These are phyloP conservation scores for Hirtodrosophila duncani DNA, from an alignment of 2,888 invertebrate species.

Conservation along the genomic window DNA sequence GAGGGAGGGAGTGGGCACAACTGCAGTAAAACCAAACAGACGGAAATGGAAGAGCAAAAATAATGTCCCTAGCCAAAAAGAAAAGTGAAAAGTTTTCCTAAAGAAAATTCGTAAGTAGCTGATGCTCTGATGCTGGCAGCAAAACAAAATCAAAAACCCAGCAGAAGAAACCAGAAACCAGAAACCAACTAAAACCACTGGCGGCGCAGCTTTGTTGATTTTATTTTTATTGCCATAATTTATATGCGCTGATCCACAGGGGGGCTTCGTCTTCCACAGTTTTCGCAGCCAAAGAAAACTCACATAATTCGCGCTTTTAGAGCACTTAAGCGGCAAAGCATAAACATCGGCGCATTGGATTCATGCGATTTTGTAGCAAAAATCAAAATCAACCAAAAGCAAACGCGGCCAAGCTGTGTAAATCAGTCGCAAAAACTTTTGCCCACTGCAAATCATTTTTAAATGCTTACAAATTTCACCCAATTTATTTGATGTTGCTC, in stretches of 20 bases:
- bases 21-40: conserved; percentile 61
- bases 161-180: conserved; percentile 20
- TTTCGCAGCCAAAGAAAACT: no score
- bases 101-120: conserved; percentile 28
- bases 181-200: conserved; percentile 29
- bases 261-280: neutral
- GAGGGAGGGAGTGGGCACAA: conserved; percentile 11
- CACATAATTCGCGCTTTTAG: conserved; percentile 43
- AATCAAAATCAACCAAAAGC: conserved; percentile 28
- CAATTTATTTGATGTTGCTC: conserved; percentile 56
- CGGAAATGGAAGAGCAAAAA: conserved; percentile 66
- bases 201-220: conserved; percentile 45
- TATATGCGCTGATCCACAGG: conserved; percentile 35
- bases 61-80: conserved; percentile 54
- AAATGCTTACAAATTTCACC: conserved; percentile 69
- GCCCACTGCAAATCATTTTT: conserved; percentile 64
- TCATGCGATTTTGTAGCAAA: conserved; percentile 19
- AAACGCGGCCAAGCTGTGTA: neutral
- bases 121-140: conserved; percentile 20
- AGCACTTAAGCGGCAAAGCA: conserved; percentile 41
- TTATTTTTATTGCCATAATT: conserved; percentile 64
- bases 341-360: neutral
- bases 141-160: conserved; percentile 15
- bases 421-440: conserved; percentile 1
- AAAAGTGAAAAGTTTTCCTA: conserved; percentile 53